A percentile compares a stretch with the other conserved stretches of the same genome.
Conservation (phyloP, 2,888 invertebrate genomes). For the Euplagia quadripunctaria region DNA sequence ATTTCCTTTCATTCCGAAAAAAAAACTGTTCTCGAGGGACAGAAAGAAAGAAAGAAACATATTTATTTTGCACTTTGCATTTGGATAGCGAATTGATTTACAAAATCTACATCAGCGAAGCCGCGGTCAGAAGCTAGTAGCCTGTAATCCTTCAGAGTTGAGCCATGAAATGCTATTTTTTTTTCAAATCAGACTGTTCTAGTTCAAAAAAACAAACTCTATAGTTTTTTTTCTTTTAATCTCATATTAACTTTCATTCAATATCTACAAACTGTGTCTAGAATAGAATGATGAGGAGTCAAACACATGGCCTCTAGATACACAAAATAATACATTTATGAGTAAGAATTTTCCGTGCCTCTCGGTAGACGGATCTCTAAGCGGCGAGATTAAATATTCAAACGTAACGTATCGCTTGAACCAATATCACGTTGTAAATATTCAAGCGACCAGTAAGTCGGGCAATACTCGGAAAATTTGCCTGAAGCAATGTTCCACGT, state of each 20-base stretch:
- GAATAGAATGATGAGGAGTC: background rate
- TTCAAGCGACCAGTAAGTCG: slow-evolving; percentile 18
- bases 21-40: no score
- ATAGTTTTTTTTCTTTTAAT: no score
- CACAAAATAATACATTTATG: slow-evolving; percentile 17
- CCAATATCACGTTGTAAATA: slow-evolving; percentile 25
- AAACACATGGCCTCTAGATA: background rate
- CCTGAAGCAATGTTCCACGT: slow-evolving; percentile 6
- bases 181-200: no score
- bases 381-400: slow-evolving; percentile 25
- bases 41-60: no score
- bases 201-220: no score
- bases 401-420: slow-evolving; percentile 24
- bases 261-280: background rate
- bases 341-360: slow-evolving; percentile 11
- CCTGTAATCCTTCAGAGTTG: no score
- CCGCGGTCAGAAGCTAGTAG: no score
- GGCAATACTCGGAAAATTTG: slow-evolving; percentile 13
- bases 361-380: slow-evolving; percentile 18
- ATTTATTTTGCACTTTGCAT: no score
- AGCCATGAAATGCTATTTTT: no score
- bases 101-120: no score
- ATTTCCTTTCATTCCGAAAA: no score
- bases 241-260: background rate
- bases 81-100: no score